Evolutionary conservation across 1,140 invertebrate genomes (phyloP).

Genomic region (Pollicipes pollicipes): DNA sequence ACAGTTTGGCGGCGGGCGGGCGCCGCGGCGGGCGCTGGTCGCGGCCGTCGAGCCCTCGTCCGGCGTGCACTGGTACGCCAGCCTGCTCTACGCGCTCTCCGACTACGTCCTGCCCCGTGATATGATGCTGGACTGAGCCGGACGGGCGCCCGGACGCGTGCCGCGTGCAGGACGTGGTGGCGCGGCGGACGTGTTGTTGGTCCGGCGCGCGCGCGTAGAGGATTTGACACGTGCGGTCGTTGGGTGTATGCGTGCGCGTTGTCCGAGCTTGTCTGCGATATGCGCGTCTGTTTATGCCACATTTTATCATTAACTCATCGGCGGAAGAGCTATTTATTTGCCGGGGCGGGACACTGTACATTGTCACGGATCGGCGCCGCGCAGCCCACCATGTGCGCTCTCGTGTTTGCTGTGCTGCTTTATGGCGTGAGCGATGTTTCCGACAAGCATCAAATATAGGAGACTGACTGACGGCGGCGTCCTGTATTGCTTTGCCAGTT

Average conservation of each 20-base stretch:
- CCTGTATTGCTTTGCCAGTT: too few relatives aligned
- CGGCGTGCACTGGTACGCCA: conserved; percentile 28
- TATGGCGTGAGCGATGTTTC: too few relatives aligned
- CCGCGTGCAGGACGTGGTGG: too few relatives aligned
- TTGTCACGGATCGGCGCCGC: too few relatives aligned
- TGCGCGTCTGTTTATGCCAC: not conserved
- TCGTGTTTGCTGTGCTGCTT: too few relatives aligned
- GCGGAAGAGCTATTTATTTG: not conserved
- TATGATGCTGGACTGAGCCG: not conserved
- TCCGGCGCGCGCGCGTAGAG: not conserved
- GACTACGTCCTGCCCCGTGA: conserved; percentile 16
- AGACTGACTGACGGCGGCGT: too few relatives aligned
- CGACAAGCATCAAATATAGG: too few relatives aligned
- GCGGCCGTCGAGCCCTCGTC: not conserved
- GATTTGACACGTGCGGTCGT: not conserved
- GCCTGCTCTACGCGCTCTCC: conserved; percentile 22
- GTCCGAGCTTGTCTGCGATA: not conserved
- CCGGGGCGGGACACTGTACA: too few relatives aligned
- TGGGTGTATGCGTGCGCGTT: not conserved
- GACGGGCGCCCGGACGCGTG: too few relatives aligned
- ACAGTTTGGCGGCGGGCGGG: not conserved
- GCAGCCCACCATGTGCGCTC: too few relatives aligned
- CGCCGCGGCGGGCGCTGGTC: not conserved
- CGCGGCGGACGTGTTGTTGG: not conserved
- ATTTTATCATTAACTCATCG: conserved; percentile 1